Conservation (phyloP, 35 echinoderm and acorn worm genomes). For the Lytechinus variegatus region DNA sequence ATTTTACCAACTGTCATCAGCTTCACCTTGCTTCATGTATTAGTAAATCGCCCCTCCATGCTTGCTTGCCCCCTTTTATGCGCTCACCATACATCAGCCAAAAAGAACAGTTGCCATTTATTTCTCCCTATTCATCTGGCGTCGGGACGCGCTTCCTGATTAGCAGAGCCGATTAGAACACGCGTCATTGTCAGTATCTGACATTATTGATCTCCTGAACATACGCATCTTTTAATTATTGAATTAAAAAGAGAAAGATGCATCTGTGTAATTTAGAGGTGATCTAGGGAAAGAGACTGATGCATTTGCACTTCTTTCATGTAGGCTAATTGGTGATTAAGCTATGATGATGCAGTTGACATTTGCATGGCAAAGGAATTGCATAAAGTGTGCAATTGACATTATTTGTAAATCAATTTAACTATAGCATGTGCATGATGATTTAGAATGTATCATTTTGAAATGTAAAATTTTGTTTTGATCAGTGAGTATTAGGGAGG, state of each 20-base stretch:
- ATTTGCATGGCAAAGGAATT: not conserved
- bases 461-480: not conserved
- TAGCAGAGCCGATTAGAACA: slow-evolving; percentile 23
- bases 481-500: not conserved
- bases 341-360: not conserved
- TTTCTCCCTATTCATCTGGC: not conserved
- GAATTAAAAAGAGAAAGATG: slow-evolving; percentile 10
- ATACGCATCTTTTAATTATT: slow-evolving; percentile 28
- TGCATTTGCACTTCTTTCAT: not conserved
- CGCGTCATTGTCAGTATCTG: slow-evolving; percentile 21
- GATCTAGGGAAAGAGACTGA: not conserved
- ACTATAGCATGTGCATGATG: not conserved
- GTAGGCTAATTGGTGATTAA: not conserved
- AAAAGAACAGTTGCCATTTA: not conserved
- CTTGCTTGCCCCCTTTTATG: not conserved
- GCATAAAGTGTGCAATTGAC: not conserved
- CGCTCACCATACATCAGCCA: not conserved
- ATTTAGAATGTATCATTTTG: not conserved
- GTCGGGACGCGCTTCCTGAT: not conserved
- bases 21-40: not conserved
- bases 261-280: not conserved
- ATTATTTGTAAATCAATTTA: not conserved
- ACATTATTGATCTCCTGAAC: slow-evolving; percentile 40
- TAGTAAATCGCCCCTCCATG: not conserved
- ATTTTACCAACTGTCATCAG: not conserved